These are phyloP conservation scores for Oligia strigilis DNA, from an alignment of 2,888 invertebrate genomes.

Conservation along the genomic window DNA sequence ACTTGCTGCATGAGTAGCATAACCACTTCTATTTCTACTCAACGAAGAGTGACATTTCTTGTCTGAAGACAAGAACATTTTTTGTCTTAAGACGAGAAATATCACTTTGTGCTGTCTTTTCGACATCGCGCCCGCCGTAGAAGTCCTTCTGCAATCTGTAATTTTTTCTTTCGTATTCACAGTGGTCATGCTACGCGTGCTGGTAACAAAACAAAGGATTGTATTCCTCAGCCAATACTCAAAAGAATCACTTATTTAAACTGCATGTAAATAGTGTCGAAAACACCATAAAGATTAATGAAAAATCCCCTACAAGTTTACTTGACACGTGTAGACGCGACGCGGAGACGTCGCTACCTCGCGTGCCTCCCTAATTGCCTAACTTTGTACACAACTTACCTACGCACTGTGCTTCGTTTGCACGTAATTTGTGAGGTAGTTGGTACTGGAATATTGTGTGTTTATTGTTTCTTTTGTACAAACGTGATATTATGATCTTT, in stretches of 20 bases:
- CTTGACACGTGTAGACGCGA: conserved; percentile 68
- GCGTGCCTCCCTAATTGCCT: conserved; percentile 85
- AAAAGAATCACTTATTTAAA: conserved; percentile 51
- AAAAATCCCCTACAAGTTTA: conserved; percentile 72
- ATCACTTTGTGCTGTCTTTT: too few relatives aligned
- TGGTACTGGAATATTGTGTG: conserved; percentile 21
- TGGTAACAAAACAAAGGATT: neutral
- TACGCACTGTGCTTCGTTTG: conserved; percentile 70
- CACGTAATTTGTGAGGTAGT: conserved; percentile 21
- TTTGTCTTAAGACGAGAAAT: too few relatives aligned
- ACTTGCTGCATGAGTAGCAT: too few relatives aligned
- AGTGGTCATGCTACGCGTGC: too few relatives aligned
- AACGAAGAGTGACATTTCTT: too few relatives aligned
- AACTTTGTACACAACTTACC: conserved; percentile 64
- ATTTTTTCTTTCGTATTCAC: too few relatives aligned
- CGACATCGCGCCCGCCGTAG: too few relatives aligned
- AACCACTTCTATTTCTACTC: too few relatives aligned
- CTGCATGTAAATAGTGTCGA: conserved; percentile 59
- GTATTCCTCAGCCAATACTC: conserved; percentile 13
- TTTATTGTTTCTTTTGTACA: conserved; percentile 21
- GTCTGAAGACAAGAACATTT: too few relatives aligned
- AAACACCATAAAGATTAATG: conserved; percentile 77
- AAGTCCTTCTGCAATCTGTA: too few relatives aligned
- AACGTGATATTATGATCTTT: neutral
- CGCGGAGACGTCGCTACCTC: conserved; percentile 85